phyloP scores from a whole-genome alignment of 2,797 vertebrate genomes.

The Darevskia nairensis region DNA sequence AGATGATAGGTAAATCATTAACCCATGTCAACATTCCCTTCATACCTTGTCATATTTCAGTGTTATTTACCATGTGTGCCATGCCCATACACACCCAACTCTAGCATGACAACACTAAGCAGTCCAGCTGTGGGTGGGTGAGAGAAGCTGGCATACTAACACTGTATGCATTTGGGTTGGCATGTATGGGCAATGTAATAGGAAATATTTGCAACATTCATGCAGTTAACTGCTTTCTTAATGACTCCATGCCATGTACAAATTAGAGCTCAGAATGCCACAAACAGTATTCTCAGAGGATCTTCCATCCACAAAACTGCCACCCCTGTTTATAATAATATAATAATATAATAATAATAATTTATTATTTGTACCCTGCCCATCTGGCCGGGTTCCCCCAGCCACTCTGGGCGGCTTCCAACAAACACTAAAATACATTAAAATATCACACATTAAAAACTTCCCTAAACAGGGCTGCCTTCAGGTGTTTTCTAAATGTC shows the following conservation, averaged over 20 bases:
- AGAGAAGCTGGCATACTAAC: neutral
- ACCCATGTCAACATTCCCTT: neutral
- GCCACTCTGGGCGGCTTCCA: too few relatives aligned
- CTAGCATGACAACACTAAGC: neutral
- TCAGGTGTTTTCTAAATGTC: too few relatives aligned
- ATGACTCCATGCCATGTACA: neutral
- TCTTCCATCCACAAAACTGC: neutral
- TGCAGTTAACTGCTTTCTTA: neutral
- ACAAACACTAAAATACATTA: too few relatives aligned
- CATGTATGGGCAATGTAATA: neutral
- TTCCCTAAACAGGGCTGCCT: too few relatives aligned
- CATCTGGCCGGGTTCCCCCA: too few relatives aligned
- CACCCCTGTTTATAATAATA: neutral
- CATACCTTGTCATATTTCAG: neutral
- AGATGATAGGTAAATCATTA: neutral
- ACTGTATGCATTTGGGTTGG: neutral
- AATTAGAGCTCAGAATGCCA: neutral
- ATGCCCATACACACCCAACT: neutral
- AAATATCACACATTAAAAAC: too few relatives aligned
- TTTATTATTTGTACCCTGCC: too few relatives aligned
- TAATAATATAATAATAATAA: too few relatives aligned
- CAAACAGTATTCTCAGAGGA: neutral
- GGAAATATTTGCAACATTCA: neutral
- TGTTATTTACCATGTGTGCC: neutral
- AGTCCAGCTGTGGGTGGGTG: neutral